These are phyloP conservation scores for Agrochola litura DNA, from an alignment of 2,888 invertebrate species.

Conservation along the genomic window DNA sequence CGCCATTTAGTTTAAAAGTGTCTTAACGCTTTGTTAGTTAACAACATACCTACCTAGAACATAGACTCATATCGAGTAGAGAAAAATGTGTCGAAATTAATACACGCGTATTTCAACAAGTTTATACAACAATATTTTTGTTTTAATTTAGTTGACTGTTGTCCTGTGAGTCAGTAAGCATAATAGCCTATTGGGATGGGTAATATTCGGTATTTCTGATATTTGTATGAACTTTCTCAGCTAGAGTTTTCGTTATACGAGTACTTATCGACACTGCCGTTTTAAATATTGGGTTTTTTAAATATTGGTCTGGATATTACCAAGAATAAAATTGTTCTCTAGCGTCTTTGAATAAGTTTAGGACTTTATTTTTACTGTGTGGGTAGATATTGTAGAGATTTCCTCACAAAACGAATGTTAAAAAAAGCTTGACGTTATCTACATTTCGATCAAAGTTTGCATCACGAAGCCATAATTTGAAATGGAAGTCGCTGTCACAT, in stretches of 20 bases:
- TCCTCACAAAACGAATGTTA: neutral
- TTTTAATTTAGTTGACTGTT: neutral
- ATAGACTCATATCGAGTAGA: slow-evolving; percentile 6
- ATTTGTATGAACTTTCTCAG: neutral
- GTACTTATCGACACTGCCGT: neutral
- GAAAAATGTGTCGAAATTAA: slow-evolving; percentile 35
- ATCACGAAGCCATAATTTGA: slow-evolving; percentile 4
- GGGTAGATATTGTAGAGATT: neutral
- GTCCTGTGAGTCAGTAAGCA: neutral
- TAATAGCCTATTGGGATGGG: neutral
- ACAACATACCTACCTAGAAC: neutral
- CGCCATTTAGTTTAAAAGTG: slow-evolving; percentile 13
- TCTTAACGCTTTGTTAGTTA: slow-evolving; percentile 31
- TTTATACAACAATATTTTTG: slow-evolving; percentile 4
- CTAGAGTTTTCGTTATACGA: neutral
- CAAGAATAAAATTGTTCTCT: neutral
- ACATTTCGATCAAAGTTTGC: slow-evolving; percentile 2
- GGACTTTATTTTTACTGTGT: neutral
- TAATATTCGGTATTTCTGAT: neutral
- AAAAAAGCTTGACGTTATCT: slow-evolving; percentile 4
- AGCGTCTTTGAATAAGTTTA: neutral
- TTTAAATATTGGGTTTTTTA: too few species aligned
- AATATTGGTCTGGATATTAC: too few species aligned
- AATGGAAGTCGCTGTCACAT: slow-evolving; percentile 19
- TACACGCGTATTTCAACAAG: neutral